phyloP scores from a whole-genome alignment of 2,113 vertebrate species.

The Mirounga angustirostris region DNA sequence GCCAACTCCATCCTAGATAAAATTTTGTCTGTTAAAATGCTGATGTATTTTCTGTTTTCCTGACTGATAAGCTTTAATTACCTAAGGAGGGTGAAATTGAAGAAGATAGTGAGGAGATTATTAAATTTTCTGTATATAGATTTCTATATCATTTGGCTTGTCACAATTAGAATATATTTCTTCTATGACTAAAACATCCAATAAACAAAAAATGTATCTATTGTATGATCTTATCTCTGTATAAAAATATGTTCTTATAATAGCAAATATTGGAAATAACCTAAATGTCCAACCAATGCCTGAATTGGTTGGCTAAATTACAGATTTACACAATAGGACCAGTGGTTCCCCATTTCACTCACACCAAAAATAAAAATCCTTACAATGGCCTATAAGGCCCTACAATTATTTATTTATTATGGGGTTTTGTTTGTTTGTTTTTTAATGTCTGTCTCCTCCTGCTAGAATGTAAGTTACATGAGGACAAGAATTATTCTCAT shows the following conservation, averaged over 20 bases:
- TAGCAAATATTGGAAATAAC: neutral
- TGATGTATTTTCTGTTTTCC: neutral
- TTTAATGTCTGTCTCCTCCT: neutral
- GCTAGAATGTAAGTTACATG: neutral
- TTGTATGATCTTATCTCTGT: neutral
- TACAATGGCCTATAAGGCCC: neutral
- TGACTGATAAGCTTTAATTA: neutral
- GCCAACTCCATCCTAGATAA: neutral
- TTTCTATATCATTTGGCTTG: neutral
- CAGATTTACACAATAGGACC: neutral
- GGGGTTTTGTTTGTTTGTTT: neutral
- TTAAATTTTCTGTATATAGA: neutral
- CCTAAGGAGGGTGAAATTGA: neutral
- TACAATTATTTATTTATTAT: neutral
- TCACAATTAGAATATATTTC: neutral
- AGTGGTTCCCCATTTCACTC: neutral
- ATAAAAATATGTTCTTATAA: neutral
- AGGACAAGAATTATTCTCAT: neutral
- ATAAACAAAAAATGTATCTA: neutral
- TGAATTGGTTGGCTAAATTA: neutral
- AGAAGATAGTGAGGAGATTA: neutral
- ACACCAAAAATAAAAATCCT: neutral
- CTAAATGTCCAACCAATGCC: neutral
- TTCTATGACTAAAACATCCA: neutral
- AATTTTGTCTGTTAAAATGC: neutral